A percentile compares a stretch with the other conserved stretches of the same genome.
These are phyloP conservation scores for Trissonchulus latispiculum DNA, from an alignment of 2,888 invertebrate species.

Conservation along the genomic window DNA sequence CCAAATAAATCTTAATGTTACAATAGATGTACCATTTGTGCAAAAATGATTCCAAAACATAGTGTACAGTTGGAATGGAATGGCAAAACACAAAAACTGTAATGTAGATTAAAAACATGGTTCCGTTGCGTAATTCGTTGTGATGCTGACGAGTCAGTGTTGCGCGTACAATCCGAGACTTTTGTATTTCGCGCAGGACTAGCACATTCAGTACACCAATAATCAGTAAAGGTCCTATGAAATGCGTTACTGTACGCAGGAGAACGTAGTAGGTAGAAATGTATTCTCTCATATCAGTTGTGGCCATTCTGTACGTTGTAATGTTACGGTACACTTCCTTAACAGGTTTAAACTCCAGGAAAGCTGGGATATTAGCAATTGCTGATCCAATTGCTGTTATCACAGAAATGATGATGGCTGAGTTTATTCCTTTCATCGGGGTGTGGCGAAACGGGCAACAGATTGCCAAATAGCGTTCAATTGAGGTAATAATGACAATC, in stretches of 20 bases:
- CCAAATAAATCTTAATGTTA: background rate
- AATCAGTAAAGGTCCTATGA: background rate
- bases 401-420: background rate
- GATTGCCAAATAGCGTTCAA: slow-evolving; percentile 8
- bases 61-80: background rate
- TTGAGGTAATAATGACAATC: background rate
- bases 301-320: too few species aligned
- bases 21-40: background rate
- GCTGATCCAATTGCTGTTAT: background rate
- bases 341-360: background rate
- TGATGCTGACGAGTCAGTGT: background rate
- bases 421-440: background rate
- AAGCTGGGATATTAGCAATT: background rate
- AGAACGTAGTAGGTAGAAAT: background rate
- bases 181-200: background rate
- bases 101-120: slow-evolving; percentile 3
- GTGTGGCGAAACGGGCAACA: background rate
- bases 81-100: background rate
- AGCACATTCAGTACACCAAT: background rate
- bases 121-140: background rate
- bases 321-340: too few species aligned
- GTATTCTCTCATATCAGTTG: background rate
- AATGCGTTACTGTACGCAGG: background rate
- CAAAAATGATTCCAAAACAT: background rate
- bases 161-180: background rate